phyloP scores from a whole-genome alignment of 2,113 vertebrate species.

The Macquaria australasica region DNA sequence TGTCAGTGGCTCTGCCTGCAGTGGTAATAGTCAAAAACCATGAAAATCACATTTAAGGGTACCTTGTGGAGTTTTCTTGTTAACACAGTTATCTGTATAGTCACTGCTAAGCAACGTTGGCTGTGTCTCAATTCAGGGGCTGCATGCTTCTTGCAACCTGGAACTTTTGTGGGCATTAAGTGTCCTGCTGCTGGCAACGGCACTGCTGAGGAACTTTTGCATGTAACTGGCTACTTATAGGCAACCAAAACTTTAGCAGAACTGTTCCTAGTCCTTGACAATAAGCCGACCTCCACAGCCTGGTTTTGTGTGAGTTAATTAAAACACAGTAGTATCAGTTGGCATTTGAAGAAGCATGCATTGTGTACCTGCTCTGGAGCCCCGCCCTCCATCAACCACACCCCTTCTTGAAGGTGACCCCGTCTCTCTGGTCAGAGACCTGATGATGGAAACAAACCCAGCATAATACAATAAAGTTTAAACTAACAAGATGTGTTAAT shows the following conservation, averaged over 20 bases:
- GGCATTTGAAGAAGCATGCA: no score
- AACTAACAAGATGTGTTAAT: not conserved
- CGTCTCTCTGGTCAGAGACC: slow-evolving; percentile 64
- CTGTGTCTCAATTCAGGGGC: no score
- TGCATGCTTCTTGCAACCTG: no score
- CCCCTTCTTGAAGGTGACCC: slow-evolving; percentile 52
- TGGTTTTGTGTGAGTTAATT: not conserved
- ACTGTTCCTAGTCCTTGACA: no score
- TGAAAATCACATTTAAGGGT: not conserved
- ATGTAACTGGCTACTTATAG: no score
- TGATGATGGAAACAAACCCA: slow-evolving; percentile 11
- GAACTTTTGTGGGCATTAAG: no score
- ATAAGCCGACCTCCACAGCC: not conserved
- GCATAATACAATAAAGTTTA: no score
- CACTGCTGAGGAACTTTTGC: no score
- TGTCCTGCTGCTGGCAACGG: no score
- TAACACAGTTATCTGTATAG: not conserved
- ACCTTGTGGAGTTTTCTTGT: no score
- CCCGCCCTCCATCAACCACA: slow-evolving; percentile 50
- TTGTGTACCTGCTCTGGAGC: slow-evolving; percentile 54
- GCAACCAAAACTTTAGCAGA: no score
- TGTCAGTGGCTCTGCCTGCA: slow-evolving; percentile 39
- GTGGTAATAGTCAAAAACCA: not conserved
- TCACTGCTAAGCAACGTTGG: not conserved
- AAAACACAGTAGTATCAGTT: no score